Conservation (phyloP, 2,113 vertebrate species). For the Mesoclemmys tuberculata region DNA sequence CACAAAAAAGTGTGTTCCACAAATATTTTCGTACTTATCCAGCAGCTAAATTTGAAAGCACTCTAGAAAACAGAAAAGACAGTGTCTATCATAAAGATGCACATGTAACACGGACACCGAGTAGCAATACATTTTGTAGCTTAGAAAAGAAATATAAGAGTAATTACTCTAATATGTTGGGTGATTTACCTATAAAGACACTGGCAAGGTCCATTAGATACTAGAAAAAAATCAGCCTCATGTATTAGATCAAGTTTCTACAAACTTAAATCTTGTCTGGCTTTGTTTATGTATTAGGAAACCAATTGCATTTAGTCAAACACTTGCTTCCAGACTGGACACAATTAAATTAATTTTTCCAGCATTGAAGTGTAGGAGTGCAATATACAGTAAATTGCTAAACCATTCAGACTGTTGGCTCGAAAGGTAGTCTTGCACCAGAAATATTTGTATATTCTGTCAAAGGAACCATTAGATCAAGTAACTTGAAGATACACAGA, state of each 20-base stretch:
- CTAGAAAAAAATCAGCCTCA: slow-evolving; percentile 6
- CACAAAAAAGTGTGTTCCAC: neutral
- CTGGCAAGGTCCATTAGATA: slow-evolving; percentile 32
- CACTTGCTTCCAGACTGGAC: slow-evolving; percentile 54
- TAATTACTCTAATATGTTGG: slow-evolving; percentile 25
- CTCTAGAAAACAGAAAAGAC: neutral
- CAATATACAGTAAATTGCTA: slow-evolving; percentile 27
- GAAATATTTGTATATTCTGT: neutral
- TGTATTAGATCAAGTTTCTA: slow-evolving; percentile 55
- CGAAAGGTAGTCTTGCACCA: slow-evolving; percentile 41
- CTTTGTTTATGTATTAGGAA: slow-evolving; percentile 63
- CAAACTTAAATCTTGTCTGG: slow-evolving; percentile 56
- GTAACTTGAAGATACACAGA: slow-evolving; percentile 5
- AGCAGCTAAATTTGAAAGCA: neutral
- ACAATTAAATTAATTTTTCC: slow-evolving; percentile 68
- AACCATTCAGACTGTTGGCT: slow-evolving; percentile 31
- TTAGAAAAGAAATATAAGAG: neutral
- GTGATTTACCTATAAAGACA: slow-evolving; percentile 34
- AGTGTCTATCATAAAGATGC: neutral
- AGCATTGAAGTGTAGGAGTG: slow-evolving; percentile 28
- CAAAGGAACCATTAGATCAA: slow-evolving; percentile 10
- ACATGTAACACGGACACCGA: neutral
- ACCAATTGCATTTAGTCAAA: slow-evolving; percentile 69
- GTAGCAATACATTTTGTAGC: neutral
- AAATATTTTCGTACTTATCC: neutral